Evolutionary conservation across 1,140 invertebrate species (phyloP), one percentile per base, ranked within the genome.

Genomic region (Drosophila parvula): DNA sequence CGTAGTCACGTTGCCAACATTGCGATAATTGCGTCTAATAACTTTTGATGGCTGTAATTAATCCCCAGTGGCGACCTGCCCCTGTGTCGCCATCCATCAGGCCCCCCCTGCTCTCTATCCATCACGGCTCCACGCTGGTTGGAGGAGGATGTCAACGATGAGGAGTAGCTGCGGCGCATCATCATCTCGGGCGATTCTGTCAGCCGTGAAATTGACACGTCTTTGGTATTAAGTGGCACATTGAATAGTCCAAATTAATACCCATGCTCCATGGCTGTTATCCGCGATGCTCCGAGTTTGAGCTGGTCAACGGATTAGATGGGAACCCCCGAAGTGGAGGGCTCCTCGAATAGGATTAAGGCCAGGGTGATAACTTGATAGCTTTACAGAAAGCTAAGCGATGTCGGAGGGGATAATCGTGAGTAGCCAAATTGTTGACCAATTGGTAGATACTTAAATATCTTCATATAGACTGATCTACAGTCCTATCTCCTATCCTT

Each of bases 11-110:
- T 83, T 78, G 76, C 79, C 83, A 43, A 61, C 83, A 88, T 78
- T 89, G 83, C 76, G 84, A 89, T 89, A 89, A 89, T 89, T 89
- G 84, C 67, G 80, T 75, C 84, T 89, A 89, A 89, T 89, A 89
- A 89, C 84, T 89, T 89, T 89, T 89, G 84, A 89, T 89, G 80
- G 81, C 85, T 84, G 80, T 90, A 89, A 89, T 89, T 89, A 89
- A 89, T 89, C 88, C 85, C 74, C 84, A 75, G 76, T 83, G 88
- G 69, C 69, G 74, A 48, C 28, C 61, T 74, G 74, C 16, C 50
- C 41, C 40, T 32, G 51, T 38, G 34, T 44, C 59, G 45, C 57
- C 65, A 61, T 63, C 22, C 53, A 18, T 22, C 59, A 30, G 43
- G 7, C 14, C 34, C 45, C 44, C 12, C 44, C 44, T 16, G 18